Percentiles rank a stretch among this genome's conserved stretches.
These are phyloP conservation scores for Heliconius hewitsoni DNA, from an alignment of 1,140 invertebrate species.

Conservation along the genomic window DNA sequence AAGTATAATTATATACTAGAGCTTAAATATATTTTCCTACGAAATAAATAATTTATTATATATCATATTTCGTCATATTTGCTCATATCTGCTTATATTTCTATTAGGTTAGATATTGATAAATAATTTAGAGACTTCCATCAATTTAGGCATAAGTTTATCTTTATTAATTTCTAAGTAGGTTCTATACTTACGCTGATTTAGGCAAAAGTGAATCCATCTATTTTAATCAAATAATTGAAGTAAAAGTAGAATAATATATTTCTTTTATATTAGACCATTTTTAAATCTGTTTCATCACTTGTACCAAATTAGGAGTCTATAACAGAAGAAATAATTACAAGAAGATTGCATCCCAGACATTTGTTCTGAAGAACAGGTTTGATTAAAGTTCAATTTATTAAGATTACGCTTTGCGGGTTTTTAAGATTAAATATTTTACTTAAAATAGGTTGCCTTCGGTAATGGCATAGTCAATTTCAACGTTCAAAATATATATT, in stretches of 20 bases:
- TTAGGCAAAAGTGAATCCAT: too few species aligned
- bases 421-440: conserved; percentile 16
- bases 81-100: too few species aligned
- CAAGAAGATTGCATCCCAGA: conserved; percentile 28
- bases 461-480: not conserved
- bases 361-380: conserved; percentile 24
- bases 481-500: too few species aligned
- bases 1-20: too few species aligned
- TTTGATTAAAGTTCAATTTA: conserved; percentile 29
- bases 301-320: conserved; percentile 25
- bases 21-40: too few species aligned
- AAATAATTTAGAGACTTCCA: too few species aligned
- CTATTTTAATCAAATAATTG: not conserved
- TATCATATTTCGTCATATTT: too few species aligned
- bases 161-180: too few species aligned
- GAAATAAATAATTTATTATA: too few species aligned
- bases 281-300: conserved; percentile 20
- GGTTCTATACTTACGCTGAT: too few species aligned
- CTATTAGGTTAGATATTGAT: too few species aligned
- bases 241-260: not conserved
- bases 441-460: not conserved
- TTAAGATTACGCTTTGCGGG: conserved; percentile 10
- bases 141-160: too few species aligned
- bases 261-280: conserved; percentile 5
- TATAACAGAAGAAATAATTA: conserved; percentile 29